Percentiles rank a stretch among this genome's conserved stretches.
Conservation (phyloP, 2,888 invertebrate genomes). For the Cephus sareptanus region DNA sequence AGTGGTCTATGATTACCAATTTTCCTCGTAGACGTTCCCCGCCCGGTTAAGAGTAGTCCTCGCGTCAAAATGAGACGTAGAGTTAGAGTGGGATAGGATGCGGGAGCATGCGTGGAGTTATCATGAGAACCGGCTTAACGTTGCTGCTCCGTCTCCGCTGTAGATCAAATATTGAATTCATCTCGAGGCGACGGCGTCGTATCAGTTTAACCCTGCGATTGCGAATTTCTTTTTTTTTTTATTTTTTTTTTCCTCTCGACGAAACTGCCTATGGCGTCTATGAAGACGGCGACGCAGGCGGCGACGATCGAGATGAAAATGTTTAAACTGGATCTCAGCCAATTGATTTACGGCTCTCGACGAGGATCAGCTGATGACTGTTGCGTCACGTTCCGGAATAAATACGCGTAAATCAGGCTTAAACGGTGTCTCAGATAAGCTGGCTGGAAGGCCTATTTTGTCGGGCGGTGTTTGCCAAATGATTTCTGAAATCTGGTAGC, state of each 20-base stretch:
- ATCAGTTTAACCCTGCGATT: neutral
- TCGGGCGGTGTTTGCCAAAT: slow-evolving; percentile 50
- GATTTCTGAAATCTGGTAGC: slow-evolving; percentile 51
- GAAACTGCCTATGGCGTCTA: neutral
- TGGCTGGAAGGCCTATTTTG: slow-evolving; percentile 26
- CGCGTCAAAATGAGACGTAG: neutral
- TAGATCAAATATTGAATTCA: neutral
- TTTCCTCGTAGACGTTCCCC: slow-evolving; percentile 63
- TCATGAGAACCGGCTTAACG: neutral
- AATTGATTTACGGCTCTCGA: slow-evolving; percentile 20
- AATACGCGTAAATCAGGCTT: slow-evolving; percentile 62
- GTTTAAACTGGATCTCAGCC: slow-evolving; percentile 19
- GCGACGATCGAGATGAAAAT: slow-evolving; percentile 8
- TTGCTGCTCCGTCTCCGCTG: neutral
- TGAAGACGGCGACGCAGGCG: neutral
- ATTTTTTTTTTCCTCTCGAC: neutral
- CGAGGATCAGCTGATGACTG: slow-evolving; percentile 20
- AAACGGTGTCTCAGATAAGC: slow-evolving; percentile 57
- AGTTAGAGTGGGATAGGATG: neutral
- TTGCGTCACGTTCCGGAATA: slow-evolving; percentile 36
- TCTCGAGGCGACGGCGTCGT: neutral
- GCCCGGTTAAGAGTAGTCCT: slow-evolving; percentile 30
- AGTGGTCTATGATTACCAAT: slow-evolving; percentile 67
- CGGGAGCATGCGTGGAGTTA: neutral
- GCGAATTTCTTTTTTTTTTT: neutral